Conservation (phyloP, 2,113 vertebrate species). For the Anguilla rostrata region DNA sequence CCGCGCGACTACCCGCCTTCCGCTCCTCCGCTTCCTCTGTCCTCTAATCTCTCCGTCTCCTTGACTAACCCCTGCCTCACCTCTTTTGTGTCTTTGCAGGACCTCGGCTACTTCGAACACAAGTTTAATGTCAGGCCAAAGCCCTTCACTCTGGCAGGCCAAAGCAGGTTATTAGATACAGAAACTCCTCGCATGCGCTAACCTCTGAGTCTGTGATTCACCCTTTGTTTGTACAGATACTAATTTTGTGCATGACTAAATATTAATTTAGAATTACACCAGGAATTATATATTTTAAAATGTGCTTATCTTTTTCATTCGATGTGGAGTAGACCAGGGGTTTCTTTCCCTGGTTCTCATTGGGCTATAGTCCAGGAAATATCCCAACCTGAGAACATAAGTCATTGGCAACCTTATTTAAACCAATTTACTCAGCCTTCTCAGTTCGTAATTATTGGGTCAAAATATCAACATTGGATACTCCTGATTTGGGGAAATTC, state of each 20-base stretch:
- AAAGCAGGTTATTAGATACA: constrained; percentile 74
- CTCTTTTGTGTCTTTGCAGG: constrained; percentile 68
- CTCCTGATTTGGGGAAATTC: background rate
- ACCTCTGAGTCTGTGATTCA: background rate
- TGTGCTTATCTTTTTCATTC: background rate
- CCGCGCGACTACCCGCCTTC: background rate
- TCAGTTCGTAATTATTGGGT: background rate
- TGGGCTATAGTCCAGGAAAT: background rate
- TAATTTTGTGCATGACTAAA: background rate
- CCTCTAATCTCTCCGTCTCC: background rate
- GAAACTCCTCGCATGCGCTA: background rate
- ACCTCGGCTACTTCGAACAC: constrained; percentile 85
- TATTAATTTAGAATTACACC: background rate
- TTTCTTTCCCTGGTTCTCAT: background rate
- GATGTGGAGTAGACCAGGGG: background rate
- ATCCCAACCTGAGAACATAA: background rate
- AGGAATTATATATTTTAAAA: background rate
- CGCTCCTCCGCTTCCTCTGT: background rate
- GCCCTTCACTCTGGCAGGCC: constrained; percentile 78
- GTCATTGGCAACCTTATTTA: background rate
- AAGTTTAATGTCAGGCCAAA: constrained; percentile 84
- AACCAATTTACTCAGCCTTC: background rate
- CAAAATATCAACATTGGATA: background rate
- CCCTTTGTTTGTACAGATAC: background rate
- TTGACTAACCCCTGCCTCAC: constrained; percentile 41